Evolutionary conservation across 1,140 invertebrate genomes (phyloP).

Genomic region (Monochamus saltuarius): DNA sequence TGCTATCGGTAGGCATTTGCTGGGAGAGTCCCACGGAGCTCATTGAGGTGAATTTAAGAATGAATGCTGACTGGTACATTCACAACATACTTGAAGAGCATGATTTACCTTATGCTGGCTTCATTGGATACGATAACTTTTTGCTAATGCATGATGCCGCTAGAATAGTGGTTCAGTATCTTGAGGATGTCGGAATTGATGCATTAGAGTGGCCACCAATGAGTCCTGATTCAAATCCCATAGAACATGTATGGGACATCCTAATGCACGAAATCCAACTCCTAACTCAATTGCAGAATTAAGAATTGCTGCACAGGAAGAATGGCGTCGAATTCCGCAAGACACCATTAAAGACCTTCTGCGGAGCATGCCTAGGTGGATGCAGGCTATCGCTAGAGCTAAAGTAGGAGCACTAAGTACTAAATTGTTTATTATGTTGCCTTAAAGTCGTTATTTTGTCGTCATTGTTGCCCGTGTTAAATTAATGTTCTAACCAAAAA

Average conservation of each 20-base stretch:
- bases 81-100: slow-evolving; percentile 20
- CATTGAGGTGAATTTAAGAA: slow-evolving; percentile 25
- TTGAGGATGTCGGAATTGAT: slow-evolving; percentile 10
- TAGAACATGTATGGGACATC: slow-evolving; percentile 22
- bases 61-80: slow-evolving; percentile 20
- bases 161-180: slow-evolving; percentile 8
- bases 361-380: slow-evolving; percentile 20
- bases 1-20: slow-evolving; percentile 46
- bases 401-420: neutral
- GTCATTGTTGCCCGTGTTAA: too few species aligned
- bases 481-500: too few species aligned
- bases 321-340: too few species aligned
- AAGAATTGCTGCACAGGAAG: too few species aligned
- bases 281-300: too few species aligned
- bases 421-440: too few species aligned
- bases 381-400: slow-evolving; percentile 16
- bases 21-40: slow-evolving; percentile 10
- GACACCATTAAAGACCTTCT: slow-evolving; percentile 21
- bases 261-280: too few species aligned
- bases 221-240: slow-evolving; percentile 15
- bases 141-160: slow-evolving; percentile 10
- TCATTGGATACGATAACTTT: slow-evolving; percentile 11
- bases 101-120: neutral
- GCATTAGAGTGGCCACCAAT: slow-evolving; percentile 9
- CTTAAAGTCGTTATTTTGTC: too few species aligned